Base-by-base conservation (phyloP, 2,888 invertebrate species). In the Nemotelus pantherinus region DNA sequence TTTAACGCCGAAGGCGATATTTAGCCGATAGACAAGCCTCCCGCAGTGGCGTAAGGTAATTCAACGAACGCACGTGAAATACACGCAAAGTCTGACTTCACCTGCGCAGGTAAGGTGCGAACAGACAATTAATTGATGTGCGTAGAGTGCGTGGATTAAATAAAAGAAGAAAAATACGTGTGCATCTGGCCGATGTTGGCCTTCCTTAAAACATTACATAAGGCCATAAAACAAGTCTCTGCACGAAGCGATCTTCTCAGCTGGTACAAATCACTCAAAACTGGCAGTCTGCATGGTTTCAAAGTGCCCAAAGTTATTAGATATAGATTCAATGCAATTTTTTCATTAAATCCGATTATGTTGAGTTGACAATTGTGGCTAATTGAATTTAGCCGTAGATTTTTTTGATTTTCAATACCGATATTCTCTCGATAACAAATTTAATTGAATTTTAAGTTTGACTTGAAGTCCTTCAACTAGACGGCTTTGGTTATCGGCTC, bases 291-390 rank as follows among this genome's bases (percentile, higher is more conserved):
- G 25, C 41, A 58, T 25, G 57, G n/a, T 3, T 57, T 25, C 2
- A 7, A 57, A 25, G 10, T 57, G 3, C 3, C 4, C 57, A 25
- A 57, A 41, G 41, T 7, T 60, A 3, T 60, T 60, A 7, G 25
- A 58, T 60, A 3, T n/a, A 1, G 41, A 39, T 7, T 25, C 41
- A 25, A 60, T 9, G 57, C 57, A 39, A 60, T 60, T 58, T n/a
- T 57, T 57, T 57, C 9, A 25, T 39, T 60, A 39, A 60, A 39
- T 25, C 60, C 25, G 25, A 25, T 25, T 25, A 25, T n/a, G 7
- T 60, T 58, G 60, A 60, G 60, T 60, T 60, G 60, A 60, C 60
- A 60, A 60, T 60, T n/a, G 60, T 43, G 60, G 60, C 41, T 43
- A 60, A 60, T 39, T 60, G 60, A 60, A 25, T 60, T 60, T 41